Percentiles rank a stretch among this genome's conserved stretches.
These are phyloP conservation scores for Rhombomys opimus DNA, from an alignment of 2,113 vertebrate species.

Conservation along the genomic window DNA sequence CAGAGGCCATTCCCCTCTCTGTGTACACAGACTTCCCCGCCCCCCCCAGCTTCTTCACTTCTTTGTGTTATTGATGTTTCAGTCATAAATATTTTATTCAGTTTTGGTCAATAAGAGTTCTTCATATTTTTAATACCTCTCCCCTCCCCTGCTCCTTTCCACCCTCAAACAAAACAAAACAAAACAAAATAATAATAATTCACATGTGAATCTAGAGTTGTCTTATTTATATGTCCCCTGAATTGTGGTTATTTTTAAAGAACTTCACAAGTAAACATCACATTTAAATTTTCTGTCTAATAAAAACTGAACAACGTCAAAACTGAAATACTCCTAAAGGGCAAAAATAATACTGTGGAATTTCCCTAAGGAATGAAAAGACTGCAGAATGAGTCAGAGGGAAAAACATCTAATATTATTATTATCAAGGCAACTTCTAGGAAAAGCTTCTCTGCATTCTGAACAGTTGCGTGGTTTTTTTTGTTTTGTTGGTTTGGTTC, in stretches of 20 bases:
- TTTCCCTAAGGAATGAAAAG: conserved; percentile 62
- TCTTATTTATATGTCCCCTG: conserved; percentile 31
- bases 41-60: conserved; percentile 6
- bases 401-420: conserved; percentile 60
- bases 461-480: not conserved
- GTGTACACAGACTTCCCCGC: not conserved
- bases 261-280: not conserved
- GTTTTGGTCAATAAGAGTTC: conserved; percentile 25
- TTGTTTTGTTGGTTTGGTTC: not conserved
- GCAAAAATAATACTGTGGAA: conserved; percentile 69
- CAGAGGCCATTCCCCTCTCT: not conserved
- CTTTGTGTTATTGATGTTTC: conserved; percentile 27
- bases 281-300: not conserved
- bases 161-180: not conserved
- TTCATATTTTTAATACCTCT: conserved; percentile 5
- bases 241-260: conserved; percentile 45
- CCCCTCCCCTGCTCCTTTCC: not conserved
- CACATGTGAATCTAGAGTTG: not conserved
- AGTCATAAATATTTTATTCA: conserved; percentile 49
- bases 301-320: conserved; percentile 64
- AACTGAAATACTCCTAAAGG: conserved; percentile 59
- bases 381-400: conserved; percentile 73
- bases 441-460: conserved; percentile 57
- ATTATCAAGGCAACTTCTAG: conserved; percentile 58
- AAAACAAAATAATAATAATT: not conserved